Conservation (phyloP, 2,113 vertebrate genomes). For the Phrynosoma blainvillii region DNA sequence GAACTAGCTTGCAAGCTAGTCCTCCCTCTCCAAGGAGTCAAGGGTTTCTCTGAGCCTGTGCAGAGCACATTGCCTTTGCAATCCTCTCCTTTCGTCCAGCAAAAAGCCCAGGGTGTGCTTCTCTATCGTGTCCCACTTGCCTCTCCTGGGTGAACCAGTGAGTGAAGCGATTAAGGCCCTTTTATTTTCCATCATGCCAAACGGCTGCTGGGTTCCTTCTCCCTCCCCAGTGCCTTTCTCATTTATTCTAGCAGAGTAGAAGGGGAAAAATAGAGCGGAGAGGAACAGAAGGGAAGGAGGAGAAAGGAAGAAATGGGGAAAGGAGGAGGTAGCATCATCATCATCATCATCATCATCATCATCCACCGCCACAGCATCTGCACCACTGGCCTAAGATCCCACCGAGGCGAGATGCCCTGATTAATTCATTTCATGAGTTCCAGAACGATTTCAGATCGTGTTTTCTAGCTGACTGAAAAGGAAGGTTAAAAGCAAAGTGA, state of each 20-base stretch:
- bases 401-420: not conserved
- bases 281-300: too few relatives aligned
- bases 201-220: not conserved
- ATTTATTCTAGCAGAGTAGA: not conserved
- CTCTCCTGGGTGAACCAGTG: not conserved
- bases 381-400: not conserved
- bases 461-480: not conserved
- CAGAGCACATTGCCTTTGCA: not conserved
- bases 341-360: not conserved
- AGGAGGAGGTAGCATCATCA: too few relatives aligned
- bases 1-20: too few relatives aligned
- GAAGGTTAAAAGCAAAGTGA: not conserved
- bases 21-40: too few relatives aligned
- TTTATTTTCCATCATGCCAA: not conserved
- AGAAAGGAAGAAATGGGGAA: too few relatives aligned
- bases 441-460: slow-evolving; percentile 14
- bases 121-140: not conserved
- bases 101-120: not conserved
- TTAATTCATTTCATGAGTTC: not conserved
- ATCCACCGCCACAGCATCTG: not conserved
- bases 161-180: not conserved
- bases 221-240: not conserved
- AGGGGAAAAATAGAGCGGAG: too few relatives aligned
- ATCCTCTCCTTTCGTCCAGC: too few relatives aligned
- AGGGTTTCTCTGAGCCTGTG: not conserved